Evolutionary conservation across 2,113 vertebrate genomes (phyloP), one percentile per base, ranked within the genome.

Genomic region (Gavia stellata): DNA sequence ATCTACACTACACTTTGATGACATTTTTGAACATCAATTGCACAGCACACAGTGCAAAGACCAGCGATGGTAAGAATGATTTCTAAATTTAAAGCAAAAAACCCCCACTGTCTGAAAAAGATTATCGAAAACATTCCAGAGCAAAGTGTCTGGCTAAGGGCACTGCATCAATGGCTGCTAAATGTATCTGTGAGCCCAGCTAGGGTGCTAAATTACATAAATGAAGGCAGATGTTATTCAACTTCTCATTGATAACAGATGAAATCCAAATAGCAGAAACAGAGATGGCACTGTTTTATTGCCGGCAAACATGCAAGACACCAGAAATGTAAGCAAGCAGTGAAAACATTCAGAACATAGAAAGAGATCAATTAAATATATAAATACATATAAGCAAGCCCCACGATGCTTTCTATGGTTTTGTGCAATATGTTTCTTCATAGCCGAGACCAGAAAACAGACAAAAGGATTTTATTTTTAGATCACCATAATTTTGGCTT

Each of bases 1-100:
- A 98, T 99, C 95, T 99, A 99, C 92, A 99, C 98, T 67, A 99
- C 98, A 56, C 95, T 99, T 96, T 99, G 98, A 99, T 68, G 73
- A 86, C 75, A 50, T 95, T 92, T 96, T 86, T 90, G 75, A 94
- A 61, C 61, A 81, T 62, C 33, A 77, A 2, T 4, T 81, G 82
- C 81, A 92, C 40, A 96, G 86, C 61, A 84, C 52, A 92, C 56
- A 66, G 53, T 94, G 90, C 49, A 93, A 90, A 96, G 90, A 63
- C 34, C 80, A 88, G 83, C 7, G 24, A 89, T 75, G 72, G 70
- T 73, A 95, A 96, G 80, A 88, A 97, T 68, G 71, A 95, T 86
- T 96, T 91, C 53, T 85, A 90, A 91, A 94, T 91, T 88, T 80
- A 89, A 93, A 92, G 84, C 50, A 73, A 88, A 77, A 95, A 34